Conservation (phyloP, 64 coral and sea anemone species). For the Hydrozoanthus tunicans region DNA sequence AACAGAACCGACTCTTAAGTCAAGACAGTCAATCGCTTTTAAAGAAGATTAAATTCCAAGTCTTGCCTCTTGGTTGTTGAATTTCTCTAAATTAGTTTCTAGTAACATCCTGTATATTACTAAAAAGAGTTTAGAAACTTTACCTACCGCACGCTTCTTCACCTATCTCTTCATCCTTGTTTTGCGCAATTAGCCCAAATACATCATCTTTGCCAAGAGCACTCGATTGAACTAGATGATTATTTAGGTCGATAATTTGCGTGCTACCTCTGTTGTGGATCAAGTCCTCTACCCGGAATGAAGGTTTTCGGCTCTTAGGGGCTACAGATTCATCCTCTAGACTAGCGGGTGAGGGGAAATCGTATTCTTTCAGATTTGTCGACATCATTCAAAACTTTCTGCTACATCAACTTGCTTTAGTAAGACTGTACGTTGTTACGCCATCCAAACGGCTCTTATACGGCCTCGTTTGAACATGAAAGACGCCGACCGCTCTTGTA, state of each 20-base stretch:
- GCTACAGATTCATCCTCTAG: not conserved
- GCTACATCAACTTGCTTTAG: not conserved
- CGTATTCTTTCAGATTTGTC: not conserved
- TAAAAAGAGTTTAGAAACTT: not conserved
- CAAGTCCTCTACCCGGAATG: conserved; percentile 35
- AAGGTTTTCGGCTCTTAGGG: not conserved
- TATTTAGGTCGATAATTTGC: not conserved
- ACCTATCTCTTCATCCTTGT: not conserved
- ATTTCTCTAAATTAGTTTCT: too few species aligned
- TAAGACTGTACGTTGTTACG: not conserved
- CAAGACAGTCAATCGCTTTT: too few species aligned
- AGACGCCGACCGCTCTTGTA: not conserved
- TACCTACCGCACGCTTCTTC: conserved; percentile 3
- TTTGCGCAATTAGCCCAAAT: not conserved
- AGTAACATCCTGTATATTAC: not conserved
- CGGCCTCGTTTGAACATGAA: not conserved
- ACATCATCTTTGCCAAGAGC: not conserved
- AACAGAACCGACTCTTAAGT: too few species aligned
- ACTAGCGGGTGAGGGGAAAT: conserved; percentile 22
- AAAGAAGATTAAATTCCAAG: not conserved
- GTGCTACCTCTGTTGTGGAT: not conserved
- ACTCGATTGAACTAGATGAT: not conserved
- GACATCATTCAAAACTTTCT: not conserved
- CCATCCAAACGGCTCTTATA: not conserved
- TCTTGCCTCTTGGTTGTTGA: not conserved